Evolutionary conservation across 2,797 vertebrate genomes (phyloP).

Genomic region (Cyprinella venusta): DNA sequence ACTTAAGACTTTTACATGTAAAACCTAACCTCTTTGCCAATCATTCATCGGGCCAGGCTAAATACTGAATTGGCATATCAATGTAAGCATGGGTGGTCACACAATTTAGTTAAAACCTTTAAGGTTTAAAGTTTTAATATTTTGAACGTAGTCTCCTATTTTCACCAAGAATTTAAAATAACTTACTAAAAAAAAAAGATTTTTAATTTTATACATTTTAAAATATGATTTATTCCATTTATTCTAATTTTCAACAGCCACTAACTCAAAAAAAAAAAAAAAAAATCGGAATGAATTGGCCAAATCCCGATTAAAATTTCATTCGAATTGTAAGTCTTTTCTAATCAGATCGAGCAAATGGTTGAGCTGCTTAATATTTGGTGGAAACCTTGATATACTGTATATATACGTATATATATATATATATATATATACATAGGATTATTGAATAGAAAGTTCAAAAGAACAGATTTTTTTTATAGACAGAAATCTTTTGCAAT

Average conservation of each 20-base stretch:
- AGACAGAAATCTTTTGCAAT: not conserved
- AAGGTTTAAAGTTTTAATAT: not conserved
- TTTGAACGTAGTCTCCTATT: not conserved
- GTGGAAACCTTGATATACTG: not conserved
- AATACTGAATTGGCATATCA: not conserved
- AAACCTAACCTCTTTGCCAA: not conserved
- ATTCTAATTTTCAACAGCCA: not conserved
- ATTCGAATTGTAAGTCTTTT: no score
- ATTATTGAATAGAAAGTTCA: not conserved
- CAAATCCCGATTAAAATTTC: no score
- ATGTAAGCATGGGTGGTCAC: not conserved
- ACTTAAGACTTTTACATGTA: not conserved
- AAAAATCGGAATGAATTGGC: no score
- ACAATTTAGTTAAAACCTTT: not conserved
- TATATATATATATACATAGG: no score
- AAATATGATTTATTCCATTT: not conserved
- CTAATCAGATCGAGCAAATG: not conserved
- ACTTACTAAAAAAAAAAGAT: not conserved
- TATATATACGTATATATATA: no score
- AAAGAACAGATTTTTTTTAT: no score
- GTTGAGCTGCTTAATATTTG: not conserved
- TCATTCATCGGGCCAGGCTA: not conserved
- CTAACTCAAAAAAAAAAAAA: no score
- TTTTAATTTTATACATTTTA: not conserved
- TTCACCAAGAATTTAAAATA: not conserved